Percentiles rank a stretch among this genome's conserved stretches.
phyloP scores from a whole-genome alignment of 2,888 invertebrate species.

The Chalcis sispes region DNA sequence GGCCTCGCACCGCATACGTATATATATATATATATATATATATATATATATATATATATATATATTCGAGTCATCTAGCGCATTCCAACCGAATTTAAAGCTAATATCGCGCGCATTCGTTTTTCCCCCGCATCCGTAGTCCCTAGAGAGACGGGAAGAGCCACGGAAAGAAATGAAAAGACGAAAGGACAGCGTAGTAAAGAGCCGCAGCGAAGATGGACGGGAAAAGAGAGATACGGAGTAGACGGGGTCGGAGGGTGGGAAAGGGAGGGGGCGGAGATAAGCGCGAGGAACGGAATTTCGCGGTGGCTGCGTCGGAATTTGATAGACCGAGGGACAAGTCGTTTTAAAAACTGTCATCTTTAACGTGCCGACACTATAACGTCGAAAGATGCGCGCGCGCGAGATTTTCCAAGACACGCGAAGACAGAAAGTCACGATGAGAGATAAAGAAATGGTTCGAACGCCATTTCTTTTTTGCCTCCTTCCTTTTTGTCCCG shows the following conservation, averaged over 20 bases:
- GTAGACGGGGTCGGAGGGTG: not conserved
- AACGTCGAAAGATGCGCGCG: slow-evolving; percentile 14
- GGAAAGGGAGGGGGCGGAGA: slow-evolving; percentile 8
- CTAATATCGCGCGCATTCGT: slow-evolving; percentile 43
- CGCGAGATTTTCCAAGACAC: slow-evolving; percentile 2
- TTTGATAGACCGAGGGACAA: slow-evolving; percentile 55
- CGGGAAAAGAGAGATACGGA: not conserved
- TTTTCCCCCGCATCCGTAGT: slow-evolving; percentile 9
- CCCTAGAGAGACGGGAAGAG: not conserved
- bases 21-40: not conserved
- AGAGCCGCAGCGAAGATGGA: not conserved
- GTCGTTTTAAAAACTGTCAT: slow-evolving; percentile 58
- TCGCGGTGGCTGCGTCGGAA: slow-evolving; percentile 52
- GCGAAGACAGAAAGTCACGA: too few relatives aligned
- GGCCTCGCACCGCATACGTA: not conserved
- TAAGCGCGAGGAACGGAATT: slow-evolving; percentile 35
- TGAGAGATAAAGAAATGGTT: slow-evolving; percentile 44
- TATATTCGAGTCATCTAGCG: not conserved
- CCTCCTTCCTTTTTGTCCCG: not conserved
- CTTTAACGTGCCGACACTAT: slow-evolving; percentile 43
- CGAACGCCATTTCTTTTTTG: slow-evolving; percentile 9
- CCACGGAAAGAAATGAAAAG: slow-evolving; percentile 32
- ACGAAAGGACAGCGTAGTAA: slow-evolving; percentile 1
- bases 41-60: not conserved
- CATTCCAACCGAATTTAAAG: slow-evolving; percentile 44